A percentile compares a stretch with the other conserved stretches of the same genome.
These are phyloP conservation scores for Etheostoma perlongum DNA, from an alignment of 2,797 vertebrate species.

Conservation along the genomic window DNA sequence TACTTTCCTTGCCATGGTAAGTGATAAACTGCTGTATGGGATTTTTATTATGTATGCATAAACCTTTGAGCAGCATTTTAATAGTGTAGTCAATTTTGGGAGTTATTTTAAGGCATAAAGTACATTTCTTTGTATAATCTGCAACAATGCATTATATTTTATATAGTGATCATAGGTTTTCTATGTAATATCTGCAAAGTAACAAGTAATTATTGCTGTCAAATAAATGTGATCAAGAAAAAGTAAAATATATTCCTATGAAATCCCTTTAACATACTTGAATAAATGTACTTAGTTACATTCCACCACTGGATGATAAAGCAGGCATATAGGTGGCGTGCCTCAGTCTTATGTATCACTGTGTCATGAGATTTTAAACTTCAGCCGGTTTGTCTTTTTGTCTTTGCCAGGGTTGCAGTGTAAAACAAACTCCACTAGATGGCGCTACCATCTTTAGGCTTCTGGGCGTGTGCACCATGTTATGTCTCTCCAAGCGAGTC, in stretches of 20 bases:
- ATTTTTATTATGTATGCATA: neutral
- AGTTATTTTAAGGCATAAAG: neutral
- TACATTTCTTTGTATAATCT: neutral
- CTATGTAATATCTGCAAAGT: neutral
- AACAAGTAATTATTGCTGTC: neutral
- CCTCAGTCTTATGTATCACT: neutral
- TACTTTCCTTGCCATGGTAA: too few species aligned
- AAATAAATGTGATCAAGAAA: neutral
- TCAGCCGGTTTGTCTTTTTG: neutral
- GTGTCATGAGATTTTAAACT: neutral
- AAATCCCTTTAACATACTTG: neutral
- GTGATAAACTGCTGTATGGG: too few species aligned
- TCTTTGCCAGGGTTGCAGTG: slow-evolving; percentile 4
- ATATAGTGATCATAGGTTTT: neutral
- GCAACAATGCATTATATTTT: neutral
- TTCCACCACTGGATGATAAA: neutral
- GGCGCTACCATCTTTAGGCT: slow-evolving; percentile 27
- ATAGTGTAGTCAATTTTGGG: neutral
- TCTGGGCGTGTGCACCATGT: neutral
- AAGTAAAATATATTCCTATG: neutral
- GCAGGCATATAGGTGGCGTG: neutral
- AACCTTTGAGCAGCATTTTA: neutral
- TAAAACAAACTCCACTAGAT: slow-evolving; percentile 43
- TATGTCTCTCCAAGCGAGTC: neutral
- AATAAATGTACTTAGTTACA: neutral